Base-by-base conservation (phyloP, 2,113 vertebrate species). In the Dunckerocampus dactyliophorus region DNA sequence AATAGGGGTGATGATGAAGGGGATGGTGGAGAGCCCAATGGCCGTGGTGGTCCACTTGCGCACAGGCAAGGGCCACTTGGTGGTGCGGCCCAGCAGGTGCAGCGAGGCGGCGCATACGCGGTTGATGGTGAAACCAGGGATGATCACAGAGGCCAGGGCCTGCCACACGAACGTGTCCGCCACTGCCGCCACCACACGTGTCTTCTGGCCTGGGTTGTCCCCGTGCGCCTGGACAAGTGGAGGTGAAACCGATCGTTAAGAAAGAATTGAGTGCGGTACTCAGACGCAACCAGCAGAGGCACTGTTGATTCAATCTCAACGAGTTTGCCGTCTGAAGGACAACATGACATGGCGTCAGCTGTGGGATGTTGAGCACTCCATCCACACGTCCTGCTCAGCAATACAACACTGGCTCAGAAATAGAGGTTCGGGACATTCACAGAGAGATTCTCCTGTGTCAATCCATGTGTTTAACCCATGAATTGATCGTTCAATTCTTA, bases 121-220 rank as follows among this genome's bases (percentile, higher is more conserved):
- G 90, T 99, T 99, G 79, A 99, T 97, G 68, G 95, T 97, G 90
- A 98, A 89, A 47, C 97, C 96, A 0, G 96, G 96, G 78, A 98
- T 93, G 68, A 91, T 92, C 51, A 99, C 96, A 0, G 96, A 98
- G 47, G 97, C 97, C 69, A 99, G 82, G 17, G 94, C 89, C 88
- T 99, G 97, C 96, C 97, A 99, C 51, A 98, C 80, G 0, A 99
- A 97, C 0, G 95, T 98, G 85, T 99, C 97, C 59, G 93, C 92
- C 59, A 98, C 92, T 0, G 96, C 97, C 57, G 82, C 89, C 0
- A 90, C 89, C 4, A 97, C 87, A 3, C 75, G 89, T 0, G 83
- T 72, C 1, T 84, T 89, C 77, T 57, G 90, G 2, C 87, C 83
- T 0, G 90, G 87, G 52, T 92, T 90, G 17, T 92, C 87, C 0